Conservation (phyloP, 2,888 invertebrate species). For the Drosophila paramelanica region DNA sequence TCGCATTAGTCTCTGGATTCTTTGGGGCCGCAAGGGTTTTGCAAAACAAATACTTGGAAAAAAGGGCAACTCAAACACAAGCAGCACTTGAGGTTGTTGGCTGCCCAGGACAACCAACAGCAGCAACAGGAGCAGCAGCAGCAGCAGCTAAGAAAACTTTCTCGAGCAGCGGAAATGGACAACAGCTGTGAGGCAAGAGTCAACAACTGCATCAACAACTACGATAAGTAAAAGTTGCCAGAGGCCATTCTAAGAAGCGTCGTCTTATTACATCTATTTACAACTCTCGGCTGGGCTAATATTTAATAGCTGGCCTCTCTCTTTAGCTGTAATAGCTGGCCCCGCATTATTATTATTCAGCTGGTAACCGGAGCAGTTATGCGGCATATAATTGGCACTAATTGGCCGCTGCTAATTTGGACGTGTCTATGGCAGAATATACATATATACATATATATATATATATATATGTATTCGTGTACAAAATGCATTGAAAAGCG, state of each 20-base stretch:
- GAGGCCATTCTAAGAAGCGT: conserved; percentile 15
- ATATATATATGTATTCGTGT: too few species aligned
- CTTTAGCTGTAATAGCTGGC: not conserved
- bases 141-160: conserved; percentile 40
- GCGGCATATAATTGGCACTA: conserved; percentile 59
- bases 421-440: conserved; percentile 32
- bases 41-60: conserved; percentile 35
- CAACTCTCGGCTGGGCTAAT: conserved; percentile 21
- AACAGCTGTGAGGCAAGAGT: conserved; percentile 29
- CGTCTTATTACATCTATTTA: conserved; percentile 45
- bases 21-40: conserved; percentile 35
- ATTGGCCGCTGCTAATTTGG: conserved; percentile 65
- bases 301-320: conserved; percentile 10
- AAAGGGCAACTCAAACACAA: conserved; percentile 58
- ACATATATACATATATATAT: too few species aligned
- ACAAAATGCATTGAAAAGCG: conserved; percentile 9
- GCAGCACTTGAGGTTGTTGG: conserved; percentile 37
- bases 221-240: conserved; percentile 32
- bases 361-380: conserved; percentile 19
- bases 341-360: conserved; percentile 6
- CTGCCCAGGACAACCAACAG: conserved; percentile 38
- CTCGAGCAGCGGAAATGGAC: conserved; percentile 18
- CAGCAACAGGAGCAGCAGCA: not conserved
- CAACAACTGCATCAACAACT: conserved; percentile 37
- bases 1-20: conserved; percentile 14